Base-by-base conservation (phyloP, 2,888 invertebrate species). In the Synanthedon andrenaeformis region DNA sequence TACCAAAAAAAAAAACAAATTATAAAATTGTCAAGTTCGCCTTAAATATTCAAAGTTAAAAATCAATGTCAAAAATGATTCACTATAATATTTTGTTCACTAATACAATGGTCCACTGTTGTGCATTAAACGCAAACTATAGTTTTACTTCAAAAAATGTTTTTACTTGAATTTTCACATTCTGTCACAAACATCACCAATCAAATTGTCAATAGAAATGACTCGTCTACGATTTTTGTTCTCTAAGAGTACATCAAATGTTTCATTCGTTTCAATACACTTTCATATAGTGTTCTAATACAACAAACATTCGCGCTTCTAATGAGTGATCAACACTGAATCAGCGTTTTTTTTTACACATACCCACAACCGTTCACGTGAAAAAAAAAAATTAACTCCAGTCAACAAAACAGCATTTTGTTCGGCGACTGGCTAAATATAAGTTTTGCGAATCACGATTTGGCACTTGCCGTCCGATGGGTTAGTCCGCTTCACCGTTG, bases 401-500 rank as follows among this genome's bases (percentile, higher is more conserved):
- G 64, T 72, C 63, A 67, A 72, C 69, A 69, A 64, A 67, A 70
- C 58, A 52, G 49, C 59, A 13, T 23, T 23, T 23, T 5, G 23
- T 23, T 23, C 64, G 62, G 58, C 61, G 62, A 56, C 55, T 63
- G 66, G 66, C 8, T 67, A 65, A 62, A 72, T 59, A 65, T 63
- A 66, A 60, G 62, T 12, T 23, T n/a, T 64, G 58, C 63, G 62
- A 65, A 69, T 72, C 77, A 74, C 74, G 14, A 66, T 58, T 68
- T 67, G 35, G 66, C 82, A 80, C 82, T 80, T 76, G 35, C 8
- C 10, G 64, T 65, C 74, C 74, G 62, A 72, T 8, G 66, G 66
- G 82, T 76, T 87, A 88, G 72, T 87, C 89, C 49, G 83, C 89
- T 66, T 92, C 92, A 58, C 92, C 92, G 75, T 93, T 93, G 62